Base-by-base conservation (phyloP, 2,797 vertebrate genomes). In the Scolopax rusticola region DNA sequence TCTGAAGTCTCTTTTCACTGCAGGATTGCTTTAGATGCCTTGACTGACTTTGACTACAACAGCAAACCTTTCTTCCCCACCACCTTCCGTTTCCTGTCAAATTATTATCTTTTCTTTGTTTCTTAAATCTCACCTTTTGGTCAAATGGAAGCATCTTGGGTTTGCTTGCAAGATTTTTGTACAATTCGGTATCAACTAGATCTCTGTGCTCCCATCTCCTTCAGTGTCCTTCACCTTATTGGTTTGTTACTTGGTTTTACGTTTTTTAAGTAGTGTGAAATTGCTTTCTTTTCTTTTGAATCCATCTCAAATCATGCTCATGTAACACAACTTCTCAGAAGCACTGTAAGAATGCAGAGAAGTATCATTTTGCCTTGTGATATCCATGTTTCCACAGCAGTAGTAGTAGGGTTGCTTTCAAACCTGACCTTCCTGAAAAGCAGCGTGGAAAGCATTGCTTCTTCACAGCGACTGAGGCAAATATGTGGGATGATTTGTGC, bases 1-100 rank as follows among this genome's bases (percentile, higher is more conserved):
- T 95, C 70, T 57, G 74, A 87, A 94, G 83, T 73, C 38, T 76
- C 7, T 75, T 91, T 71, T 93, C 87, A 84, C 65, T 93, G 64
- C 57, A 89, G 33, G 15, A 85, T 87, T 93, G 32, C 14, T 96
- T 87, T 89, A 85, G 61, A 47, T 91, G 59, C 91, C 50, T 84
- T 90, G 59, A 27, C 50, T 89, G 23, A 47, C 50, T 89, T 93
- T 60, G 67, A 38, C 25, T 86, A 32, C 30, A 65, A 12, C 53
- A 91, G 57, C 57, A 86, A 94, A 38, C 21, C 23, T 81, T 60
- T 87, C 84, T 91, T 89, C 68, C 67, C 50, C 51, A 10, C 50
- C 61, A 27, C 38, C 45, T 95, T 90, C 71, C 36, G 53, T 76
- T 95, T 86, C 45, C 45, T 75, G 41, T 64, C 33, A 51, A 89